Base-by-base conservation (phyloP, 2,888 invertebrate genomes). In the Drosophila planitibia region DNA sequence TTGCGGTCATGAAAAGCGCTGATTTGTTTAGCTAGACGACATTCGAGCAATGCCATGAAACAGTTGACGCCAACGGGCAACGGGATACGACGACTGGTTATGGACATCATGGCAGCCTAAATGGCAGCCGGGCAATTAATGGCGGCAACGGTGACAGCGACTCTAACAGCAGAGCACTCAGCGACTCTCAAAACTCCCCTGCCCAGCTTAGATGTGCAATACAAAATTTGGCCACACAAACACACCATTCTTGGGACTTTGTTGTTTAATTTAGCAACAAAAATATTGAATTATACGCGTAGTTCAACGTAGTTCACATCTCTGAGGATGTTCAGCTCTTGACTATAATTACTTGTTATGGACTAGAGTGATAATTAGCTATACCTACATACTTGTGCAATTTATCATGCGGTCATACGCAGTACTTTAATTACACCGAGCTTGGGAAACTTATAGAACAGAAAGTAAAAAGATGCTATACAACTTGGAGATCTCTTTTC, bases 41-140 rank as follows among this genome's bases (percentile, higher is more conserved):
- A 62, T 28, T 52, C 59, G 51, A 51, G 66, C 52, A 61, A 47
- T 65, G 79, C 14, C 53, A 33, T 14, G 22, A 37, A 16, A 58
- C 37, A 19, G 54, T 14, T 7, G 72, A 35, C 68, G 53, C 37
- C 78, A 37, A 55, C 44, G 35, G 71, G 55, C 54, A 63, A 66
- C 63, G 68, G 68, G 54, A 60, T 58, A 44, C 68, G 58, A 66
- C 41, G 66, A 37, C 51, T 51, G 37, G 53, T 51, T 33, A 52
- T 55, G 61, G 19, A 53, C 57, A 67, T 37, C 44, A 22, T 65
- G 62, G 32, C 81, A 79, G 77, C 77, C 75, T 73, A 82, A 89
- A 86, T 79, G 89, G 74, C 87, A 73, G 65, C 72, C 70, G 64
- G 80, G 68, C 90, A 84, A 85, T 89, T 87, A 89, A 84, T 72